Evolutionary conservation across 2,888 invertebrate species (phyloP).

Genomic region (Megastigmus dorsalis): DNA sequence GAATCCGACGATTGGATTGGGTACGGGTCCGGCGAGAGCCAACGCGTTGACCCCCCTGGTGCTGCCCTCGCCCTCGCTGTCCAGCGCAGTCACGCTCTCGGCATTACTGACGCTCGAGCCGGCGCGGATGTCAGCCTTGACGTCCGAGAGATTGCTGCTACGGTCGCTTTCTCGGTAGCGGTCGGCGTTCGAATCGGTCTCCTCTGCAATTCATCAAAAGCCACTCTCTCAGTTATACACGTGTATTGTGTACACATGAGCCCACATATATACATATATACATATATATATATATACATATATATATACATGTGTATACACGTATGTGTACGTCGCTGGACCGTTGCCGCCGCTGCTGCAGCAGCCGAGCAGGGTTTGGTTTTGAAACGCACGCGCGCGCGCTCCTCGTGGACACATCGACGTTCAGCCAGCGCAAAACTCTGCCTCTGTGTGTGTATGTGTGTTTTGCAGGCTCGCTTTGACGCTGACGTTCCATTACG

Average conservation of each 20-base stretch:
- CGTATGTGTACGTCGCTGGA: not conserved
- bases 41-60: conserved; percentile 76
- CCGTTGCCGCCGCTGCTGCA: no score
- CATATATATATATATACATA: not conserved
- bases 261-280: not conserved
- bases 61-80: conserved; percentile 76
- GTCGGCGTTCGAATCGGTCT: conserved; percentile 73
- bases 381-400: no score
- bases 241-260: no score
- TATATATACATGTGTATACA: not conserved
- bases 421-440: not conserved
- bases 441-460: no score
- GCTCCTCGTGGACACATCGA: not conserved
- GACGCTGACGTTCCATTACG: conserved; percentile 25
- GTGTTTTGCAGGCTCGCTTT: not conserved
- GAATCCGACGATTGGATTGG: conserved; percentile 83
- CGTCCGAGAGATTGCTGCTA: conserved; percentile 93
- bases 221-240: not conserved
- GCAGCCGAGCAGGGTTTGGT: no score
- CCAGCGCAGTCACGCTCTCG: conserved; percentile 78
- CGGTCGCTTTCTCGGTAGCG: conserved; percentile 85
- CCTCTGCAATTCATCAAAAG: conserved; percentile 67
- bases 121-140: conserved; percentile 91
- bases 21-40: conserved; percentile 86
- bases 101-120: conserved; percentile 87